Conservation (phyloP, 2,888 invertebrate genomes). For the Antheraea assamensis region DNA sequence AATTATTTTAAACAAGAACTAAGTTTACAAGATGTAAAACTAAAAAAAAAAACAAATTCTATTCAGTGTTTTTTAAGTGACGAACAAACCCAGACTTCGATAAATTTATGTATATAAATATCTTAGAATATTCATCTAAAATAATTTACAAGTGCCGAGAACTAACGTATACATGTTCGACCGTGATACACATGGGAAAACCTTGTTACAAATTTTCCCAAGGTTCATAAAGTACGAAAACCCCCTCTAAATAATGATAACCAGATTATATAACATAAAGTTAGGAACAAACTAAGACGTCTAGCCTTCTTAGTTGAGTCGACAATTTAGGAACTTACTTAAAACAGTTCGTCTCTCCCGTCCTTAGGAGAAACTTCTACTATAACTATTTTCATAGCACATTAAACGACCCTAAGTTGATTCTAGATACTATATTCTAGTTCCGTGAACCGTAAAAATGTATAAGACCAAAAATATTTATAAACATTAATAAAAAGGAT, state of each 20-base stretch:
- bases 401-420: conserved; percentile 6
- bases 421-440: neutral
- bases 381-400: conserved; percentile 9
- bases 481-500: neutral
- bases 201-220: neutral
- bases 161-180: neutral
- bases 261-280: conserved; percentile 9
- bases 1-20: too few species aligned
- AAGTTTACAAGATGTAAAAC: too few species aligned
- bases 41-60: too few species aligned
- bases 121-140: too few species aligned
- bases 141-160: too few species aligned
- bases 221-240: neutral
- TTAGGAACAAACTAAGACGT: neutral
- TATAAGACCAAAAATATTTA: neutral
- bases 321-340: conserved; percentile 6
- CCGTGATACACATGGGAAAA: neutral
- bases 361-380: conserved; percentile 2
- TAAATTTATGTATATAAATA: too few species aligned
- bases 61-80: too few species aligned
- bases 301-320: conserved; percentile 2
- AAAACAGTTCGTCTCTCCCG: conserved; percentile 7
- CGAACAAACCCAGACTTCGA: too few species aligned
- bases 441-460: neutral
- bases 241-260: conserved; percentile 3